Evolutionary conservation across 2,888 invertebrate genomes (phyloP), one percentile per base, ranked within the genome.

Genomic region (Tetragonula carbonaria): DNA sequence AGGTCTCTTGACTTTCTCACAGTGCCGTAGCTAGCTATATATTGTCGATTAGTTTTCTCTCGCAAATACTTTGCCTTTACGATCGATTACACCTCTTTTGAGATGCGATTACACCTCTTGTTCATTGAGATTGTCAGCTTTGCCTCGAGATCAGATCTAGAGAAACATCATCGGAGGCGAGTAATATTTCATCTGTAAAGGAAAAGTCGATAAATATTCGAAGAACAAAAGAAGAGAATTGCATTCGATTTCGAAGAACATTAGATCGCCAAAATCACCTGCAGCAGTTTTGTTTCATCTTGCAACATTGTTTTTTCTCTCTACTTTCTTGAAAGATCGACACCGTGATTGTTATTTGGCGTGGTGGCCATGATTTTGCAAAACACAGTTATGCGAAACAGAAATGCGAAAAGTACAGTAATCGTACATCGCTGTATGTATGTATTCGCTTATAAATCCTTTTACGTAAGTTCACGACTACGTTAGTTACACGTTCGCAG

Each of bases 391-490:
- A 23, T 23, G 23, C 23, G 23, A 23, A 66, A 73, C 33, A 23
- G 53, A 81, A 63, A 78, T 63, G 57, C 45, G 71, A 80, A 80
- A 73, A 77, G 23, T n/a, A 66, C 66, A n/a, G 65, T 65, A 65
- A 70, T 70, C 45, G 23, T 33, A 14, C 18, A n/a, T 23, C 23
- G 23, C 50, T 59, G 53, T 74, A 28, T 74, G 21, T 28, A n/a
- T 4, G 28, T 18, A 23, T 51, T 28, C 4, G 28, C 21, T 33
- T 63, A 50, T 21, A 73, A 73, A 73, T 62, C 21, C 62, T 50
- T 73, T 84, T 78, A 82, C 62, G 74, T 82, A 86, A 86, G 72
- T 45, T 33, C 33, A 55, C 53, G 38, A 51, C 18, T 57, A 74
- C 66, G 50, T 77, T 67, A 70, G 57, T 63, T 78, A 71, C 71